These are phyloP conservation scores for Pogonomyrmex californicus DNA, from an alignment of 1,140 invertebrate species.

Conservation along the genomic window DNA sequence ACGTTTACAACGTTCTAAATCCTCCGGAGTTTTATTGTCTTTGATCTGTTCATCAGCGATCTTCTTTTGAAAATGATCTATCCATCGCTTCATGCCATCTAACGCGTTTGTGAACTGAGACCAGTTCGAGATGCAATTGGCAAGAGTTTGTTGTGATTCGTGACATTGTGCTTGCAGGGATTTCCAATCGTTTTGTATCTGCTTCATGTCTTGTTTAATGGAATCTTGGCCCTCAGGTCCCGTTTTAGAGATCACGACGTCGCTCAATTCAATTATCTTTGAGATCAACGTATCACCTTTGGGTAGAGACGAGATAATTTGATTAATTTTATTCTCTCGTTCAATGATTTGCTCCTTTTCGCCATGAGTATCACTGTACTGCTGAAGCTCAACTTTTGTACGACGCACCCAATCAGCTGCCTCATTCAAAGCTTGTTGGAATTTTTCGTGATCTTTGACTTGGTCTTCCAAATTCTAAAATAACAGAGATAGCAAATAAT, in stretches of 20 bases:
- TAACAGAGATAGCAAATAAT: slow-evolving; percentile 58
- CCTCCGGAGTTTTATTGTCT: slow-evolving; percentile 93
- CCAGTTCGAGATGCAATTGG: slow-evolving; percentile 95
- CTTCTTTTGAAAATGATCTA: slow-evolving; percentile 91
- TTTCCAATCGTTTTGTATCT: slow-evolving; percentile 95
- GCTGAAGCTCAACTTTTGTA: slow-evolving; percentile 93
- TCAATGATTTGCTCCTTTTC: slow-evolving; percentile 92
- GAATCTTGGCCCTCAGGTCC: slow-evolving; percentile 94
- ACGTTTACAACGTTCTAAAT: slow-evolving; percentile 92
- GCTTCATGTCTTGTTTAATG: slow-evolving; percentile 94
- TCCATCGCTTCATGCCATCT: slow-evolving; percentile 93
- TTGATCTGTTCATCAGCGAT: slow-evolving; percentile 90
- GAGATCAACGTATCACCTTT: slow-evolving; percentile 92
- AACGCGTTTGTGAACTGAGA: slow-evolving; percentile 93
- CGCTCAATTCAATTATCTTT: slow-evolving; percentile 92
- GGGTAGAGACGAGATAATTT: slow-evolving; percentile 90
- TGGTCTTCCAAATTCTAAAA: slow-evolving; percentile 91
- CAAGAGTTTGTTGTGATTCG: slow-evolving; percentile 92
- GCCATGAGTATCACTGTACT: slow-evolving; percentile 94
- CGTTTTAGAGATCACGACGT: slow-evolving; percentile 93
- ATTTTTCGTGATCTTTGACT: slow-evolving; percentile 95
- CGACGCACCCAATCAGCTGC: slow-evolving; percentile 96
- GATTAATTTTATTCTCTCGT: slow-evolving; percentile 91
- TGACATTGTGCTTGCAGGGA: slow-evolving; percentile 93
- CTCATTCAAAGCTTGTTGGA: slow-evolving; percentile 93